These are phyloP conservation scores for Coryphaenoides rupestris DNA, from an alignment of 2,113 vertebrate species.

Conservation along the genomic window DNA sequence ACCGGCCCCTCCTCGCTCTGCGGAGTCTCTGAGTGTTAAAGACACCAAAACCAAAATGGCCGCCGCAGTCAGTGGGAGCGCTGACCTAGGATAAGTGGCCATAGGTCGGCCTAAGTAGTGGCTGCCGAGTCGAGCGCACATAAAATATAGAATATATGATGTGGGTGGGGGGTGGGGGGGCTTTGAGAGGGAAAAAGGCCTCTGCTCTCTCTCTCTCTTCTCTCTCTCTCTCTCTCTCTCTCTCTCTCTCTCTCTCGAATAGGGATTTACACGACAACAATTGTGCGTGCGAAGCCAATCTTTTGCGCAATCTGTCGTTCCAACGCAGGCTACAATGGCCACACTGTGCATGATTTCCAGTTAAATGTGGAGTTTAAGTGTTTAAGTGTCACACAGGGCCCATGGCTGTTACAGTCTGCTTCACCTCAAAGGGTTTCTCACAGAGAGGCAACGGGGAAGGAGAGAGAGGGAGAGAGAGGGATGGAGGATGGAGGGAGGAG, in stretches of 20 bases:
- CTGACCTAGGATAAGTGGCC: too few species aligned
- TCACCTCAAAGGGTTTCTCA: slow-evolving; percentile 58
- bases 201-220: too few species aligned
- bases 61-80: too few species aligned
- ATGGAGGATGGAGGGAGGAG: slow-evolving; percentile 12
- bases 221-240: too few species aligned
- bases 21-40: too few species aligned
- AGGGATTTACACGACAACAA: slow-evolving; percentile 42
- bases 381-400: slow-evolving; percentile 48
- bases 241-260: background rate
- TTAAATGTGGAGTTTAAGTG: slow-evolving; percentile 58
- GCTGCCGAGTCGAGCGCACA: too few species aligned
- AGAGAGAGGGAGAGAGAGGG: slow-evolving; percentile 3
- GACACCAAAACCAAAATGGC: too few species aligned
- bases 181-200: too few species aligned
- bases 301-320: slow-evolving; percentile 48
- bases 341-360: slow-evolving; percentile 66
- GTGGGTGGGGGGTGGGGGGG: too few species aligned
- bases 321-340: slow-evolving; percentile 33
- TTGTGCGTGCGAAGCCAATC: slow-evolving; percentile 57
- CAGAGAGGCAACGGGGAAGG: slow-evolving; percentile 28
- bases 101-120: too few species aligned
- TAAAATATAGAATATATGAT: too few species aligned
- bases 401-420: slow-evolving; percentile 64
- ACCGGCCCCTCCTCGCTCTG: too few species aligned